phyloP scores from a whole-genome alignment of 2,888 invertebrate species.

The Lycia hirtaria region DNA sequence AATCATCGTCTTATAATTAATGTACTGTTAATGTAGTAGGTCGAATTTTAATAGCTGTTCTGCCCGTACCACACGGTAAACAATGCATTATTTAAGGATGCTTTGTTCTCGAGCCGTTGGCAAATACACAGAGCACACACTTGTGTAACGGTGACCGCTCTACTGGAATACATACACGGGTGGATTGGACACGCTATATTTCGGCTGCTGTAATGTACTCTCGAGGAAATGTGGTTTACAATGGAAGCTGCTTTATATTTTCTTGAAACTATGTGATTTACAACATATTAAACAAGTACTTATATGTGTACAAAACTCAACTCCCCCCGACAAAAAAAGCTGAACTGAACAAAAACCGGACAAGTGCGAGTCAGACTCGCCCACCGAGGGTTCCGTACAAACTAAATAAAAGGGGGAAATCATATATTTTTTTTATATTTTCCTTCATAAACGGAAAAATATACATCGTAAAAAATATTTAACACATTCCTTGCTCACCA shows the following conservation, averaged over 20 bases:
- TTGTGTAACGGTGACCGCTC: slow-evolving; percentile 28
- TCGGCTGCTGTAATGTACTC: slow-evolving; percentile 8
- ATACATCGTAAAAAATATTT: too few species aligned
- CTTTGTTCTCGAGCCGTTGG: slow-evolving; percentile 28
- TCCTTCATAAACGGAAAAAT: too few species aligned
- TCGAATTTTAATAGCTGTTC: neutral
- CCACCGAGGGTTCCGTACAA: too few species aligned
- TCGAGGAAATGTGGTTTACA: slow-evolving; percentile 3
- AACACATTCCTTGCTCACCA: too few species aligned
- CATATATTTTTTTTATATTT: too few species aligned
- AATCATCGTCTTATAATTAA: neutral
- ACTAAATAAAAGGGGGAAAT: too few species aligned
- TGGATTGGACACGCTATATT: slow-evolving; percentile 17
- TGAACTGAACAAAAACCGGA: too few species aligned
- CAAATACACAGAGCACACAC: slow-evolving; percentile 22
- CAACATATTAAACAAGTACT: too few species aligned
- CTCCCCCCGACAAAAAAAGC: too few species aligned
- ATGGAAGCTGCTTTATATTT: neutral
- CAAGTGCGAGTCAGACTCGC: too few species aligned
- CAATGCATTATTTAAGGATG: slow-evolving; percentile 30
- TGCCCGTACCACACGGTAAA: neutral
- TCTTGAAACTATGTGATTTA: too few species aligned
- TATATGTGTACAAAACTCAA: too few species aligned
- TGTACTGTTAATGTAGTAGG: neutral
- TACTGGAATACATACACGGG: slow-evolving; percentile 24